Evolutionary conservation across 1,140 invertebrate species (phyloP), one percentile per base, ranked within the genome.

Genomic region (Nephila pilipes): DNA sequence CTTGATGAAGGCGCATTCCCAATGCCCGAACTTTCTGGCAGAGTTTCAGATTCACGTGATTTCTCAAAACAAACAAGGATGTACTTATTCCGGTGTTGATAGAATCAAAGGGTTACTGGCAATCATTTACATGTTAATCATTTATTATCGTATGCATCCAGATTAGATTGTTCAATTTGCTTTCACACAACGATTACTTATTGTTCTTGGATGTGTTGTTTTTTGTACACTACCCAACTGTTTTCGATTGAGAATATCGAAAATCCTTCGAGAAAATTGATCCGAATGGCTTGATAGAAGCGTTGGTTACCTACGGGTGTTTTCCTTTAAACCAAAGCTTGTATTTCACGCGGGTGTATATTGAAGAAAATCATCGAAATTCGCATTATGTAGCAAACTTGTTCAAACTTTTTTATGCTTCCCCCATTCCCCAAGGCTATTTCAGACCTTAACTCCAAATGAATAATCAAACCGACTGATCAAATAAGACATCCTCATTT

Each of bases 31-130:
- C 25, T 75, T 75, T 75, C 32, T 75, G 65, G 29, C 29, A 75
- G 32, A 32, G 65, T 75, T 36, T 75, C 65, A 75, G 65, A 29
- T 25, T 75, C 65, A 32, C 60, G 29, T 75, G 65, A 75, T 36
- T 75, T 75, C 25, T 32, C 65, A 75, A 75, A 75, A 75, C 29
- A 75, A 75, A 75, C 65, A 75, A 75, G 65, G 25, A 75, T 75
- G 29, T 29, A 75, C 25, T 75, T 75, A 14, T 75, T 75, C 65
- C 65, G 25, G 8, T 32, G 29, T 32, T 32, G 25, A 75, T 36
- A 16, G 65, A 75, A 29, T 29, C 29, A 75, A 69, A 75, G 65
- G 18, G 65, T 75, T 75, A 18, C 29, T 75, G 29, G 57, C 57
- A 58, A 18, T 16, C 57, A 58, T 1, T 46, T 46, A 1, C 5